Percentiles rank a stretch among this genome's conserved stretches.
Evolutionary conservation across 2,888 invertebrate species (phyloP).

Genomic region (Cremastinae sp.): DNA sequence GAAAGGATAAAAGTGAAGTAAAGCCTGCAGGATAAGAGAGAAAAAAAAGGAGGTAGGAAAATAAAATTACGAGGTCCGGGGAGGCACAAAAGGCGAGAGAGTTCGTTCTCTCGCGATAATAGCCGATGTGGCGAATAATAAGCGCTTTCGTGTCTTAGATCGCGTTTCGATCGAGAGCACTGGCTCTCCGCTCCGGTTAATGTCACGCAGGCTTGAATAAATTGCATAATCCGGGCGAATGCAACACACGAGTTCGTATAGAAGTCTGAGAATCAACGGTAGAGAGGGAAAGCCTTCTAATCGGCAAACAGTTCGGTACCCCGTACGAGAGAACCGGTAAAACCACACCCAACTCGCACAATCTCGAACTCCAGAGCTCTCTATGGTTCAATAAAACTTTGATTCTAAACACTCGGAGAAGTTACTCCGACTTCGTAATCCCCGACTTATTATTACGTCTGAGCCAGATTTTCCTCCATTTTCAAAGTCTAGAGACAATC

Average conservation of each 20-base stretch:
- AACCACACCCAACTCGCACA: constrained; percentile 73
- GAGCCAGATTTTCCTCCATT: no score
- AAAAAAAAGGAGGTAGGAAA: no score
- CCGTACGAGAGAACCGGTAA: constrained; percentile 73
- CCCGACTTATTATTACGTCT: neutral
- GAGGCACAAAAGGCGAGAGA: neutral
- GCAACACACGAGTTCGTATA: neutral
- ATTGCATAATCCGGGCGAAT: constrained; percentile 54
- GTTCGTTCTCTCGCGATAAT: neutral
- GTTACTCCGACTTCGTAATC: neutral
- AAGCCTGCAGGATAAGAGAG: no score
- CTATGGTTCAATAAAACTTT: neutral
- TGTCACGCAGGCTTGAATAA: constrained; percentile 56
- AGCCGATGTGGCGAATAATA: constrained; percentile 4
- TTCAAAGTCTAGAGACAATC: no score
- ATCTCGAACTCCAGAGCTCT: constrained; percentile 32
- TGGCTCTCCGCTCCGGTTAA: constrained; percentile 52
- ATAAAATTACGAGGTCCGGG: no score
- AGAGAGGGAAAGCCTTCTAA: constrained; percentile 71
- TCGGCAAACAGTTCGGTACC: constrained; percentile 60
- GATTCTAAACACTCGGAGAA: neutral
- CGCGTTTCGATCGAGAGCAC: constrained; percentile 50
- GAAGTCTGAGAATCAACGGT: neutral
- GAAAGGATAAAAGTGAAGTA: neutral
- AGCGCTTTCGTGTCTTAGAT: constrained; percentile 38